Base-by-base conservation (phyloP, 2,888 invertebrate genomes). In the Lasioglossum villosulum region DNA sequence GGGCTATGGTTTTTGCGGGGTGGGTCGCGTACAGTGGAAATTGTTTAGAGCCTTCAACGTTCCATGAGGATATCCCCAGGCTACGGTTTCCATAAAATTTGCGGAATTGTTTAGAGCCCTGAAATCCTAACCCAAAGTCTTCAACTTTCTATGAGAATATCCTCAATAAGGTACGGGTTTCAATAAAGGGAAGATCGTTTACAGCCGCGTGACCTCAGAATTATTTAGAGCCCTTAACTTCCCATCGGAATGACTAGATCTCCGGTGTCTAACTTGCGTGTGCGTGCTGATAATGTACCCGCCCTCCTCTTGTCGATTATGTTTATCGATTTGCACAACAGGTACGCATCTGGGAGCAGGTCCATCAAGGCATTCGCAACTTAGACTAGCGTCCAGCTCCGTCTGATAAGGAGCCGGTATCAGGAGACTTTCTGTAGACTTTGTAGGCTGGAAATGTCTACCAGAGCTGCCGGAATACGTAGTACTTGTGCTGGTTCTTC, bases 381-480 rank as follows among this genome's bases (percentile, higher is more conserved):
- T 97, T 10, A 97, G 94, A 92, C 97, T 97, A 4, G 97, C 97
- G 92, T 97, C 97, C 0, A 97, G 96, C 1, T 97, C 96, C 74
- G 96, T 95, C 87, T 96, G 96, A 93, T 97, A 97, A 89, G 97
- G 97, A 3, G 97, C 96, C 30, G 97, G 96, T 70, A 97, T 96
- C 34, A 97, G 96, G 34, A 98, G 95, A 93, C 97, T 98, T 94
- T 98, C 98, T 0, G 98, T 98, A 0, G 98, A 98, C 94, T 98
- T 98, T 1, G 97, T 98, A 0, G 97, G 95, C 94, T 97, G 95
- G 94, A 97, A 95, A 94, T 96, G 96, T 74, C 95, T 95, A 34
- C 95, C 92, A 86, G 96, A 96, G 82, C 74, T 82, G 93, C 96
- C 90, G 73, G 92, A 88, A 19, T 90, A 90, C 0, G 83, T 82